phyloP scores from a whole-genome alignment of 2,113 vertebrate species.

The Trogon melanurus region DNA sequence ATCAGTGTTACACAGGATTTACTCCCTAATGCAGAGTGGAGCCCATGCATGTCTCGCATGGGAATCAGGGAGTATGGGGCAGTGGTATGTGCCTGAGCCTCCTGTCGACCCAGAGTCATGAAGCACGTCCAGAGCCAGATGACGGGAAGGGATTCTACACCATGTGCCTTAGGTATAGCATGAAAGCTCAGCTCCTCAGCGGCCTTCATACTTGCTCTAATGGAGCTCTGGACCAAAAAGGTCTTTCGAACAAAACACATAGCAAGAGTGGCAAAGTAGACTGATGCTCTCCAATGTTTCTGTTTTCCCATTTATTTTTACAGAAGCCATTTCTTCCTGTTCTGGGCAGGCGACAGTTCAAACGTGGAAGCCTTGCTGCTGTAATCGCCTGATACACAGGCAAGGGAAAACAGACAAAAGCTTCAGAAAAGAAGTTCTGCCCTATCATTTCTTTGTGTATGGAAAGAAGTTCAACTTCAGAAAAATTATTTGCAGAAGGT shows the following conservation, averaged over 20 bases:
- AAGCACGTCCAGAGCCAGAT: background rate
- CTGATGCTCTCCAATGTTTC: background rate
- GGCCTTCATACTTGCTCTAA: background rate
- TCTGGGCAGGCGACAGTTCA: background rate
- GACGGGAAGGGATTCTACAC: background rate
- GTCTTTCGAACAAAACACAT: background rate
- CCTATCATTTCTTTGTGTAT: background rate
- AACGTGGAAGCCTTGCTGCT: background rate
- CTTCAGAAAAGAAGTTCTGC: background rate
- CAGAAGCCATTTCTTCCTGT: background rate
- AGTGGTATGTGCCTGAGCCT: background rate
- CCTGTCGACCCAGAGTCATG: background rate
- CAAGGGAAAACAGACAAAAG: background rate
- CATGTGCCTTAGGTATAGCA: accelerated
- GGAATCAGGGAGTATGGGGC: background rate
- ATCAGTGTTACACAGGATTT: background rate
- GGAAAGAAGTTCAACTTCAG: background rate
- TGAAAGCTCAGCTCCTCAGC: background rate
- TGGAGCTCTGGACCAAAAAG: background rate
- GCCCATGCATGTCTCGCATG: background rate
- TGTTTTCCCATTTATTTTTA: background rate
- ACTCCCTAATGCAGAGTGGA: background rate
- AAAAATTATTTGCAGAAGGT: background rate
- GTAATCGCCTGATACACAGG: background rate
- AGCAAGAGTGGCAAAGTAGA: background rate